Evolutionary conservation across 2,797 vertebrate species (phyloP).

Genomic region (Erpetoichthys calabaricus): DNA sequence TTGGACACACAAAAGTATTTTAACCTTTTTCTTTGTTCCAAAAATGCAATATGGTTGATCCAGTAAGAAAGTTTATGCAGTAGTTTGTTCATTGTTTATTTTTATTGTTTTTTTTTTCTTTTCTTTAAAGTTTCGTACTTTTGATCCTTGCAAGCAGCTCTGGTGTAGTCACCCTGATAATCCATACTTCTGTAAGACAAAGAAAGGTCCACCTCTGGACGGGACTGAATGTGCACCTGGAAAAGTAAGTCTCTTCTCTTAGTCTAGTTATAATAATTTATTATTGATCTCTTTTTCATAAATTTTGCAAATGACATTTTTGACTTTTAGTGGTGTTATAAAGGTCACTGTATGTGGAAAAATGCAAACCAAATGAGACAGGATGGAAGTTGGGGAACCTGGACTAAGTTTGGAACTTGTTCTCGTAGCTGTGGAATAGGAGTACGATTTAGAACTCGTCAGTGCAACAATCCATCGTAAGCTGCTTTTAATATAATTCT

Average conservation of each 20-base stretch:
- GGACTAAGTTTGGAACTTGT: conserved; percentile 85
- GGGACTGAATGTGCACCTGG: conserved; percentile 83
- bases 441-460: conserved; percentile 79
- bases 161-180: conserved; percentile 98
- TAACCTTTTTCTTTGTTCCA: too few species aligned
- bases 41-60: too few species aligned
- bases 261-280: not conserved
- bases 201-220: conserved; percentile 89
- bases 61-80: too few species aligned
- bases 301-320: not conserved
- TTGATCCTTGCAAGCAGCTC: conserved; percentile 92
- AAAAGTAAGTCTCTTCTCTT: conserved; percentile 54
- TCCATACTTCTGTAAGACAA: conserved; percentile 96
- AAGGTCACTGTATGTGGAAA: conserved; percentile 98
- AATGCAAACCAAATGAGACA: conserved; percentile 81
- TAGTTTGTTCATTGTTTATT: not conserved
- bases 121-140: conserved; percentile 79
- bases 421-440: conserved; percentile 84
- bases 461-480: conserved; percentile 86
- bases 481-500: conserved; percentile 21
- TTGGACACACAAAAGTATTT: too few species aligned
- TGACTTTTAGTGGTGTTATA: conserved; percentile 83
- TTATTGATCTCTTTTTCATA: not conserved
- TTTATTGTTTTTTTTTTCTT: conserved; percentile 3
- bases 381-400: conserved; percentile 81